These are phyloP conservation scores for Rhea pennata DNA, from an alignment of 2,113 vertebrate genomes.

Conservation along the genomic window DNA sequence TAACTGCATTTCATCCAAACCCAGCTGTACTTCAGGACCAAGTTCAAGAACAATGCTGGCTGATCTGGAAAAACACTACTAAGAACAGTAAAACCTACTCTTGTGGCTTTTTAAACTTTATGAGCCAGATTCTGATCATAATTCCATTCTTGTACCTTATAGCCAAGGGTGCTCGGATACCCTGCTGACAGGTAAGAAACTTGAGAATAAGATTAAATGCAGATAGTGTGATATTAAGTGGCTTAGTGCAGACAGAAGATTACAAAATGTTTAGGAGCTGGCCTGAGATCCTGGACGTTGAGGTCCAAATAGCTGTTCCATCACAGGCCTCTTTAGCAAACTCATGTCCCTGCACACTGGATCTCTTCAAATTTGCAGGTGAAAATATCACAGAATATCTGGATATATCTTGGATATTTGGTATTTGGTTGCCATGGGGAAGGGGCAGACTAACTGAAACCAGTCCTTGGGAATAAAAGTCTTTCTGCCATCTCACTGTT, in stretches of 20 bases:
- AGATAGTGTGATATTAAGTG: not conserved
- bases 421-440: not conserved
- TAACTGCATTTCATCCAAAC: not conserved
- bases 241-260: not conserved
- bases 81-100: not conserved
- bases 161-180: not conserved
- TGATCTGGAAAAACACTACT: not conserved
- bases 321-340: not conserved
- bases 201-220: not conserved
- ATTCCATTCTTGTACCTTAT: not conserved
- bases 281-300: not conserved
- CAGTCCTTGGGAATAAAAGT: not conserved
- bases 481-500: not conserved
- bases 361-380: not conserved
- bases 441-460: not conserved
- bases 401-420: no score
- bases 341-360: not conserved
- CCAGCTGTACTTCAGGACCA: not conserved
- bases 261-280: not conserved
- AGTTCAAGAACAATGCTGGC: not conserved
- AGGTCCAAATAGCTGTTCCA: not conserved
- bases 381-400: not conserved
- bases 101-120: not conserved
- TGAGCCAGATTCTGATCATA: not conserved
- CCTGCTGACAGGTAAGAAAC: not conserved